Conservation (phyloP, 2,113 vertebrate genomes). For the Brachyistius frenatus region DNA sequence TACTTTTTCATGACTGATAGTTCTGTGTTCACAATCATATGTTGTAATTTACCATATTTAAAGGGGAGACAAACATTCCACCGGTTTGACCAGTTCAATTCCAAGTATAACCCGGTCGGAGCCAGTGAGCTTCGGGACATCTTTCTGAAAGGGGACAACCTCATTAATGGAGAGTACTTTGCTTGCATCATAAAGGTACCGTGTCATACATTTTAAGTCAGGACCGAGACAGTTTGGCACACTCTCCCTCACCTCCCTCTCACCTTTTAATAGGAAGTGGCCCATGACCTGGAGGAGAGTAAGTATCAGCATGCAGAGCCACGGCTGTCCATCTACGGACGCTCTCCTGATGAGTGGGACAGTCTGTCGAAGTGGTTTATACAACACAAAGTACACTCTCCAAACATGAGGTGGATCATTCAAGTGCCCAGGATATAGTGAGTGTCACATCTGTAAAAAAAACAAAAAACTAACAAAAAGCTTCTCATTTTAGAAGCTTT, state of each 20-base stretch:
- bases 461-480: neutral
- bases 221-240: neutral
- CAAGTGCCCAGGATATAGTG: slow-evolving; percentile 97
- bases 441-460: slow-evolving; percentile 65
- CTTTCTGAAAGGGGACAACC: slow-evolving; percentile 98
- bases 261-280: slow-evolving; percentile 86
- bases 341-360: slow-evolving; percentile 89
- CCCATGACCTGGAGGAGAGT: slow-evolving; percentile 92
- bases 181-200: slow-evolving; percentile 95
- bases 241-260: neutral
- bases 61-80: slow-evolving; percentile 98
- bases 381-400: slow-evolving; percentile 91
- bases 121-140: slow-evolving; percentile 96
- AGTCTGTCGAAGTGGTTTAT: slow-evolving; percentile 93
- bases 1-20: neutral
- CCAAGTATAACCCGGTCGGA: slow-evolving; percentile 98
- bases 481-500: neutral
- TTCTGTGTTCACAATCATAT: neutral
- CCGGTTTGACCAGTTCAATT: slow-evolving; percentile 98
- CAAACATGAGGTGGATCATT: slow-evolving; percentile 95
- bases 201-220: neutral
- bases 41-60: slow-evolving; percentile 12
- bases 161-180: slow-evolving; percentile 94
- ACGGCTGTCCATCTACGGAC: slow-evolving; percentile 93
- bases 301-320: slow-evolving; percentile 95